These are phyloP conservation scores for Isurus oxyrinchus DNA, from an alignment of 2,113 vertebrate species.

Conservation along the genomic window DNA sequence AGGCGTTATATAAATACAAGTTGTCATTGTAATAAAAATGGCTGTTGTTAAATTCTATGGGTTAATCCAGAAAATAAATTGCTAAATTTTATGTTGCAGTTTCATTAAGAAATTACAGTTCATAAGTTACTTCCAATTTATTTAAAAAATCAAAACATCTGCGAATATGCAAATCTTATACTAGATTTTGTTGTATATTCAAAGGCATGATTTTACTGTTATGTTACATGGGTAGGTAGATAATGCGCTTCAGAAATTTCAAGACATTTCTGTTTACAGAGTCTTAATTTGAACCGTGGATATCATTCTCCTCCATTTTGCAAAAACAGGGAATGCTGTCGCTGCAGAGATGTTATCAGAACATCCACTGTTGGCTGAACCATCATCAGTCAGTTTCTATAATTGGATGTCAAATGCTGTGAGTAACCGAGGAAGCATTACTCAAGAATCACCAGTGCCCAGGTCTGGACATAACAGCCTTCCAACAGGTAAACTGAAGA, in stretches of 20 bases:
- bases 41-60: neutral
- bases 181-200: neutral
- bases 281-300: neutral
- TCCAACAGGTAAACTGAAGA: constrained; percentile 71
- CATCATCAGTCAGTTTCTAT: constrained; percentile 93
- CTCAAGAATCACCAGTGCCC: constrained; percentile 75
- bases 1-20: no score
- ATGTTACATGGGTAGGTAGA: neutral
- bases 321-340: constrained; percentile 65
- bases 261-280: neutral
- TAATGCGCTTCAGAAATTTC: neutral
- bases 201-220: neutral
- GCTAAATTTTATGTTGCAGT: neutral
- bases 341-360: constrained; percentile 86
- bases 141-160: neutral
- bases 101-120: neutral
- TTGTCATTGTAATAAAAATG: neutral
- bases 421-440: constrained; percentile 71
- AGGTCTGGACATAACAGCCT: constrained; percentile 84
- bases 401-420: constrained; percentile 99
- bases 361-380: constrained; percentile 87
- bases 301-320: neutral
- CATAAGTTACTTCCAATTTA: neutral
- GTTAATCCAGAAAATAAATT: neutral
- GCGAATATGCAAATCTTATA: neutral